These are phyloP conservation scores for Corynorhinus townsendii DNA, from an alignment of 2,113 vertebrate species.

Conservation along the genomic window DNA sequence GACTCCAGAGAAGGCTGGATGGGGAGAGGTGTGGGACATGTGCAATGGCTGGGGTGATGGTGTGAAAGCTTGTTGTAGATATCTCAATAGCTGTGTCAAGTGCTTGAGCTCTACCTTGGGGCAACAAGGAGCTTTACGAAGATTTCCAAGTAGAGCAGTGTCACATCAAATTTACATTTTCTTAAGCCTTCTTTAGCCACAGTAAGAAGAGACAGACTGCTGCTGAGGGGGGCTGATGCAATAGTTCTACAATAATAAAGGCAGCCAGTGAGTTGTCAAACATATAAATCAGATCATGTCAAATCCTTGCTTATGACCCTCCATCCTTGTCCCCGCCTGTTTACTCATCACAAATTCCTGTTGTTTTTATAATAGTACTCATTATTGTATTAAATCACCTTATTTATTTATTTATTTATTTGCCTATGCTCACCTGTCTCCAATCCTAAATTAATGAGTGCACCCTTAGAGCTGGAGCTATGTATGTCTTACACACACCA, in stretches of 20 bases:
- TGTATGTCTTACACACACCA: background rate
- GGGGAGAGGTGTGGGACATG: accelerated
- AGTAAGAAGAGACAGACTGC: background rate
- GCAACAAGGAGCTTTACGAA: background rate
- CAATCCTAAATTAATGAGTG: background rate
- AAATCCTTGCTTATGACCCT: background rate
- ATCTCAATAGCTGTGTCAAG: background rate
- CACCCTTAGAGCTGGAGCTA: no score
- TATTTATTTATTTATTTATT: background rate
- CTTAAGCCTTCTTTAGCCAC: background rate
- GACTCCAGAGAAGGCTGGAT: background rate
- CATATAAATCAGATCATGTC: background rate
- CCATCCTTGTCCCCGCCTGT: background rate
- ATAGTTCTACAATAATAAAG: background rate
- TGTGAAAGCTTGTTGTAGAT: accelerated
- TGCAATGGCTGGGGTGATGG: accelerated
- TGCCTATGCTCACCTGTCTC: background rate
- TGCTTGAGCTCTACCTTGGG: background rate
- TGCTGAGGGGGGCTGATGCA: background rate
- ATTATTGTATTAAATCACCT: background rate
- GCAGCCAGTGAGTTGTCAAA: background rate
- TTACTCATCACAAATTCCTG: background rate
- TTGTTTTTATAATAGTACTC: background rate
- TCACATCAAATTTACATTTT: background rate
- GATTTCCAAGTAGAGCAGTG: background rate